Percentiles rank a stretch among this genome's conserved stretches.
Conservation (phyloP, 2,113 vertebrate genomes). For the Prinia subflava region DNA sequence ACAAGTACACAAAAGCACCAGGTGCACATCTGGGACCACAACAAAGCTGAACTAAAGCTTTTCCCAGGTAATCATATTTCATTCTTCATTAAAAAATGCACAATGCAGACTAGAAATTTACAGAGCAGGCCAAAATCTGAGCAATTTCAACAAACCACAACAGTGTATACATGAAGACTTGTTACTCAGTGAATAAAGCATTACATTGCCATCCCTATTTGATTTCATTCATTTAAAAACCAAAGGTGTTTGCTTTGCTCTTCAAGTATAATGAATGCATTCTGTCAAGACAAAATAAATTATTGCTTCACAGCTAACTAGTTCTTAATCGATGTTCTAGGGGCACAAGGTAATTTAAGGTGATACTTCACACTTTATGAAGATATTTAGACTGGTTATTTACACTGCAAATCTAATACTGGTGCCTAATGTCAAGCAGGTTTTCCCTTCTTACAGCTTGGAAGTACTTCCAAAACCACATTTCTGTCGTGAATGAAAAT, state of each 20-base stretch:
- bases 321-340: constrained; percentile 40
- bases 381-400: constrained; percentile 8
- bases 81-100: constrained; percentile 72
- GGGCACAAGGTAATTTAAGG: constrained; percentile 17
- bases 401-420: not conserved
- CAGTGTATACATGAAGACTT: not conserved
- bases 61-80: constrained; percentile 64
- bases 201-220: not conserved
- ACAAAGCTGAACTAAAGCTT: constrained; percentile 63
- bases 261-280: constrained; percentile 6
- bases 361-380: not conserved
- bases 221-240: constrained; percentile 18
- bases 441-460: not conserved
- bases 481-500: not conserved
- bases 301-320: constrained; percentile 7
- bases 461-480: not conserved
- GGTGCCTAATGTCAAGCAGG: not conserved
- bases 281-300: constrained; percentile 40
- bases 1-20: constrained; percentile 70
- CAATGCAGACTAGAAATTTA: constrained; percentile 59
- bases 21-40: constrained; percentile 77
- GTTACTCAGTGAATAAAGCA: constrained; percentile 14
- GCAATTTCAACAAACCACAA: constrained; percentile 39
- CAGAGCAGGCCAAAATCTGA: constrained; percentile 45
- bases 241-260: not conserved